These are phyloP conservation scores for Pogonophryne albipinna DNA, from an alignment of 2,797 vertebrate species.

Conservation along the genomic window DNA sequence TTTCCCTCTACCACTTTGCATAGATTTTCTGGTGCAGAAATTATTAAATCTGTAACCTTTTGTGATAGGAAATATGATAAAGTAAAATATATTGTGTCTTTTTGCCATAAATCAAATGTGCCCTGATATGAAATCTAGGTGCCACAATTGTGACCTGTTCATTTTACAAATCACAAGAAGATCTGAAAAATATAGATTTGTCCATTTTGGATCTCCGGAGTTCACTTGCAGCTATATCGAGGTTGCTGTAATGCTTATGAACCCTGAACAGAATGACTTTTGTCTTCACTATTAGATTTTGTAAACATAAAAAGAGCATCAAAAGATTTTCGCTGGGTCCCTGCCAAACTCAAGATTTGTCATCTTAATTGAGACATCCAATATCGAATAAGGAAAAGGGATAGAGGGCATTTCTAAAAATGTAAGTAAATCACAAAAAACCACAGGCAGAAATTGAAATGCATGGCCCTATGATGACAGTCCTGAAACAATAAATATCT, in stretches of 20 bases:
- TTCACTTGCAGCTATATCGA: background rate
- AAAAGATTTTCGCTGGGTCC: conserved; percentile 18
- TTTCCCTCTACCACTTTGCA: conserved; percentile 1
- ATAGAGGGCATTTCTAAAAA: conserved; percentile 53
- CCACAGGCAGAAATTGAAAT: conserved; percentile 42
- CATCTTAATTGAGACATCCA: conserved; percentile 26
- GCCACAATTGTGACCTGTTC: background rate
- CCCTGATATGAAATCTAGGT: conserved; percentile 3
- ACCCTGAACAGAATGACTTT: background rate
- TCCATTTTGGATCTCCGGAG: background rate
- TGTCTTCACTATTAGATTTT: conserved; percentile 12
- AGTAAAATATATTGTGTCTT: background rate
- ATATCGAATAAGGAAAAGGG: conserved; percentile 35
- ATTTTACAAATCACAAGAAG: background rate
- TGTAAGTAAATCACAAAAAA: conserved; percentile 48
- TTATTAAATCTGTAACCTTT: background rate
- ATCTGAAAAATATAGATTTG: background rate
- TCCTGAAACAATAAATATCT: conserved; percentile 61
- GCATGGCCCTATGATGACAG: conserved; percentile 34
- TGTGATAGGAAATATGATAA: background rate
- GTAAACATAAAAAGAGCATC: conserved; percentile 20
- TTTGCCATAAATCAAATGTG: background rate
- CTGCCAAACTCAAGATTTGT: conserved; percentile 24
- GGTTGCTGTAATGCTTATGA: background rate
- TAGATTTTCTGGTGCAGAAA: background rate